These are phyloP conservation scores for Polydrusus tereticollis DNA, from an alignment of 2,888 invertebrate genomes.

Conservation along the genomic window DNA sequence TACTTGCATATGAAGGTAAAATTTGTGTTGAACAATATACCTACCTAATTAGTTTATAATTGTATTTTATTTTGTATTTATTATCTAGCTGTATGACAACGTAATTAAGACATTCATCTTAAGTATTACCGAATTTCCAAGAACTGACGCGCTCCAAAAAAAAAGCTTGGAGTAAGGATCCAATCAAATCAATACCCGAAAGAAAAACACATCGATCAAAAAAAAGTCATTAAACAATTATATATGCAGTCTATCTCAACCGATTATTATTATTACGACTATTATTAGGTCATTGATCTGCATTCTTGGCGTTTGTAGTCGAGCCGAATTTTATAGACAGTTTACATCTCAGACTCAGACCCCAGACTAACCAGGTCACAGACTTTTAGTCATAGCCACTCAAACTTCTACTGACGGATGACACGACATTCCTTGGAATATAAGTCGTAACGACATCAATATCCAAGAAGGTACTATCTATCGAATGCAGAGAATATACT, in stretches of 20 bases:
- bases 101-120: not conserved
- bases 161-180: not conserved
- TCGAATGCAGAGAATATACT: too few relatives aligned
- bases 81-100: too few relatives aligned
- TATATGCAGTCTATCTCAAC: slow-evolving; percentile 22
- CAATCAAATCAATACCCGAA: slow-evolving; percentile 14
- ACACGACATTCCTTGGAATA: too few relatives aligned
- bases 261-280: slow-evolving; percentile 11
- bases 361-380: too few relatives aligned
- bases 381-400: too few relatives aligned
- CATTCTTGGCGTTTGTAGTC: slow-evolving; percentile 1
- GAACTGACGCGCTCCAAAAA: not conserved
- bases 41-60: too few relatives aligned
- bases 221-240: slow-evolving; percentile 21
- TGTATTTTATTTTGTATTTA: too few relatives aligned
- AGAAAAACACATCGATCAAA: slow-evolving; percentile 25
- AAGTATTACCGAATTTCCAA: not conserved
- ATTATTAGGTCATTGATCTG: slow-evolving; percentile 21
- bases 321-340: not conserved
- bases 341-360: not conserved
- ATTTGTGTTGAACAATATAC: too few relatives aligned
- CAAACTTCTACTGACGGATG: too few relatives aligned
- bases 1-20: too few relatives aligned
- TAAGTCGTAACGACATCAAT: too few relatives aligned
- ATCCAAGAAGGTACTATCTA: too few relatives aligned